Evolutionary conservation across 2,888 invertebrate species (phyloP).

Genomic region (Caenorhabditis becei): DNA sequence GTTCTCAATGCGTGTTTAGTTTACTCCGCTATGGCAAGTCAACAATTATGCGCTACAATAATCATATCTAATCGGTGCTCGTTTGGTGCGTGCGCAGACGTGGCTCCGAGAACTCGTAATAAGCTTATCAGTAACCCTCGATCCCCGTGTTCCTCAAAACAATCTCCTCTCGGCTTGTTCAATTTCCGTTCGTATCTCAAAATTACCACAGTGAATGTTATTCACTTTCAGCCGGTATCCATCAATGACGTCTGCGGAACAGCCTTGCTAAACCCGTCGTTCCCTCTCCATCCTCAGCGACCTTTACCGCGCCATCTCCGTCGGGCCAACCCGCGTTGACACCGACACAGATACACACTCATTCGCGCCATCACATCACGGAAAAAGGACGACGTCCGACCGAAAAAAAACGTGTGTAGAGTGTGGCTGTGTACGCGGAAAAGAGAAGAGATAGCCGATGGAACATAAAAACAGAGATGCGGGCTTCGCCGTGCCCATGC

Average conservation of each 20-base stretch:
- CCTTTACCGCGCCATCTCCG: slow-evolving; percentile 34
- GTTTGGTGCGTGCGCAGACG: not conserved
- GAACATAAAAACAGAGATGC: slow-evolving; percentile 27
- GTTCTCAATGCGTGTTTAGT: not conserved
- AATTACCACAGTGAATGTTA: not conserved
- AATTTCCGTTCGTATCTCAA: slow-evolving; percentile 16
- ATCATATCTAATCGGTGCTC: slow-evolving; percentile 1
- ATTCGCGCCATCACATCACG: slow-evolving; percentile 10
- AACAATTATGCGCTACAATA: slow-evolving; percentile 4
- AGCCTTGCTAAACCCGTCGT: slow-evolving; percentile 32
- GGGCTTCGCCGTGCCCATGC: slow-evolving; percentile 60
- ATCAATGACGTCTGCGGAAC: slow-evolving; percentile 49
- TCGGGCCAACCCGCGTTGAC: slow-evolving; percentile 4
- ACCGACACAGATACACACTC: slow-evolving; percentile 11
- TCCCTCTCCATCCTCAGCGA: slow-evolving; percentile 23
- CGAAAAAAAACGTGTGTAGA: slow-evolving; percentile 10
- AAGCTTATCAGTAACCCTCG: not conserved
- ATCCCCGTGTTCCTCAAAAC: not conserved
- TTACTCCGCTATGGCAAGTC: not conserved
- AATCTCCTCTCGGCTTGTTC: not conserved
- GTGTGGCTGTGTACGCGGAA: slow-evolving; percentile 6
- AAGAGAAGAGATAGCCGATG: slow-evolving; percentile 14
- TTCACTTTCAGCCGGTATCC: slow-evolving; percentile 33
- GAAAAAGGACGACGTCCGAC: slow-evolving; percentile 13
- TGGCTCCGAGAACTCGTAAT: not conserved